These are phyloP conservation scores for Arothron firmamentum DNA, from an alignment of 2,113 vertebrate species.

Conservation along the genomic window DNA sequence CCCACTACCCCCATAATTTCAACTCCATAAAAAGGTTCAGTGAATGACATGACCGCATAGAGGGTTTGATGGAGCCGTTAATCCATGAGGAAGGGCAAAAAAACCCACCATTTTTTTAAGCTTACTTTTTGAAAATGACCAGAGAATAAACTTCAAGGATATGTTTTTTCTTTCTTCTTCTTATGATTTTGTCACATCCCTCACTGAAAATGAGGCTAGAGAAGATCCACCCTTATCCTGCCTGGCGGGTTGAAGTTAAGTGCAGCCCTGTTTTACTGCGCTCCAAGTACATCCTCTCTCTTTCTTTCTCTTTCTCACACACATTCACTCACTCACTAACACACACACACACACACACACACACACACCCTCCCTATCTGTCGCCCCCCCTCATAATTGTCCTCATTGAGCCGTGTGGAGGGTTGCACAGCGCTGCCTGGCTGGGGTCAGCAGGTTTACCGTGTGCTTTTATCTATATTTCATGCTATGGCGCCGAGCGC, in stretches of 20 bases:
- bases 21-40: conserved; percentile 60
- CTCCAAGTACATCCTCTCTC: conserved; percentile 70
- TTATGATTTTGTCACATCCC: conserved; percentile 15
- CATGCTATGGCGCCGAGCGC: conserved; percentile 55
- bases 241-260: conserved; percentile 51
- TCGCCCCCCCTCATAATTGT: conserved; percentile 73
- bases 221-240: conserved; percentile 58
- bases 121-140: too few species aligned
- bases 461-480: conserved; percentile 72
- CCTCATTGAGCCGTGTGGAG: conserved; percentile 81
- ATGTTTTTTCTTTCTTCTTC: not conserved
- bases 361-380: conserved; percentile 43
- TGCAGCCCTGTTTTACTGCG: conserved; percentile 60
- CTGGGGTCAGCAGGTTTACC: conserved; percentile 81
- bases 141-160: not conserved
- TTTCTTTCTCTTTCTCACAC: conserved; percentile 11
- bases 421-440: conserved; percentile 71
- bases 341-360: not conserved
- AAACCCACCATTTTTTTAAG: not conserved
- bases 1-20: conserved; percentile 36
- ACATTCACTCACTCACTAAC: not conserved
- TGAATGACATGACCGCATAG: conserved; percentile 45
- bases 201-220: conserved; percentile 18
- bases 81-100: not conserved
- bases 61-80: not conserved